These are phyloP conservation scores for Protodeltote pygarga DNA, from an alignment of 2,888 invertebrate genomes.

Conservation along the genomic window DNA sequence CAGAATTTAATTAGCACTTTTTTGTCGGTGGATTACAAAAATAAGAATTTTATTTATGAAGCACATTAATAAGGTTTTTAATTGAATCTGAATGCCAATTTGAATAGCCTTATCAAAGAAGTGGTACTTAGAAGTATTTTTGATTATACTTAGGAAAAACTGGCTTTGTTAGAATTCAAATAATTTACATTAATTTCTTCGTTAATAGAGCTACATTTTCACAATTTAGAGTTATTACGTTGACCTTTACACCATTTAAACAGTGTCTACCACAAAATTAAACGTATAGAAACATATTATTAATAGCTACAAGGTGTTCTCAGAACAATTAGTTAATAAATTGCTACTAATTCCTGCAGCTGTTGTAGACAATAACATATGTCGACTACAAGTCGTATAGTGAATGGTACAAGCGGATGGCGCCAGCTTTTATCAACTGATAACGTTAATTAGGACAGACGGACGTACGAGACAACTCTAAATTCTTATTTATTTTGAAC, in stretches of 20 bases:
- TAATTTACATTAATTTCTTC: too few relatives aligned
- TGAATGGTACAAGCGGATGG: conserved; percentile 46
- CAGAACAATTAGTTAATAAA: conserved; percentile 25
- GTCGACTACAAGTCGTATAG: conserved; percentile 26
- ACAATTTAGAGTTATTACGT: too few relatives aligned
- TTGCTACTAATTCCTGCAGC: conserved; percentile 16
- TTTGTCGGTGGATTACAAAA: too few relatives aligned
- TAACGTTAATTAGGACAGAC: conserved; percentile 62
- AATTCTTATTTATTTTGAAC: conserved; percentile 26
- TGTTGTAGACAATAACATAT: conserved; percentile 23
- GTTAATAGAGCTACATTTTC: too few relatives aligned
- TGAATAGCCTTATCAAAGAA: too few relatives aligned
- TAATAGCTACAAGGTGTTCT: conserved; percentile 19
- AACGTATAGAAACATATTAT: conserved; percentile 1
- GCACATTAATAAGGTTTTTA: too few relatives aligned
- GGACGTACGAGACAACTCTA: conserved; percentile 29
- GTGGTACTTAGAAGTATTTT: too few relatives aligned
- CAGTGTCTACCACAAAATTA: background rate
- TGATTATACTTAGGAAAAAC: too few relatives aligned
- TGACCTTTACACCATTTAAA: conserved; percentile 5
- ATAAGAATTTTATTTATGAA: too few relatives aligned
- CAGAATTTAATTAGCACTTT: background rate
- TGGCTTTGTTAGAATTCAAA: too few relatives aligned
- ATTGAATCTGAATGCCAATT: too few relatives aligned
- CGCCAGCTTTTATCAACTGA: conserved; percentile 69